Percentiles rank a stretch among this genome's conserved stretches.
These are phyloP conservation scores for Cryptocephalus primarius DNA, from an alignment of 2,888 invertebrate genomes.

Conservation along the genomic window DNA sequence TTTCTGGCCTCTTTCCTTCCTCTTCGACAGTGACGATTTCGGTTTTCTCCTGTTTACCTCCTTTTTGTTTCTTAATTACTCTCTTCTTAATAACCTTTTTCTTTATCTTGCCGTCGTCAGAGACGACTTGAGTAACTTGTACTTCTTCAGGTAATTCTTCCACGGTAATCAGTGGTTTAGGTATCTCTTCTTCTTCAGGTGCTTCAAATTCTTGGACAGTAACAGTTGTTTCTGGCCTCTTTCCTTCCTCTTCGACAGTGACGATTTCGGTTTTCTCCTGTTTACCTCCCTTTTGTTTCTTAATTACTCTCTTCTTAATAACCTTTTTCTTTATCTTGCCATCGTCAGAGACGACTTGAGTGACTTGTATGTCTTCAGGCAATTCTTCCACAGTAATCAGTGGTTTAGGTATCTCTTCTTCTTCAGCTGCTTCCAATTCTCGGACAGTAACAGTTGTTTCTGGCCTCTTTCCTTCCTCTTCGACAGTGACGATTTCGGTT, in stretches of 20 bases:
- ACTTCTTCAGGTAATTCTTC: slow-evolving; percentile 14
- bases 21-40: slow-evolving; percentile 27
- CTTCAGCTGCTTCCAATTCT: slow-evolving; percentile 18
- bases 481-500: slow-evolving; percentile 32
- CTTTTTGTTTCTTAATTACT: slow-evolving; percentile 34
- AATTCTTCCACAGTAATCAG: slow-evolving; percentile 18
- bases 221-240: slow-evolving; percentile 30
- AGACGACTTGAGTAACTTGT: slow-evolving; percentile 17
- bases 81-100: slow-evolving; percentile 30
- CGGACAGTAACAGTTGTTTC: slow-evolving; percentile 23
- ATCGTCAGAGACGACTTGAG: slow-evolving; percentile 13
- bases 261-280: slow-evolving; percentile 26
- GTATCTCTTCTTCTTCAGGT: slow-evolving; percentile 17
- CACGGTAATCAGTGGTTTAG: slow-evolving; percentile 3
- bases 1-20: slow-evolving; percentile 34
- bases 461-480: slow-evolving; percentile 21
- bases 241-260: slow-evolving; percentile 30
- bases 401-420: slow-evolving; percentile 12
- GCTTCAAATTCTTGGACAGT: slow-evolving; percentile 22
- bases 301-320: slow-evolving; percentile 30
- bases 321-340: slow-evolving; percentile 21
- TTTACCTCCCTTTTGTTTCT: slow-evolving; percentile 27
- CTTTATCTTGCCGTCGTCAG: slow-evolving; percentile 18
- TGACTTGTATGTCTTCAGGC: slow-evolving; percentile 21
- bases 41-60: slow-evolving; percentile 23